These are phyloP conservation scores for Ganaspis brasiliensis DNA, from an alignment of 2,888 invertebrate genomes.

Conservation along the genomic window DNA sequence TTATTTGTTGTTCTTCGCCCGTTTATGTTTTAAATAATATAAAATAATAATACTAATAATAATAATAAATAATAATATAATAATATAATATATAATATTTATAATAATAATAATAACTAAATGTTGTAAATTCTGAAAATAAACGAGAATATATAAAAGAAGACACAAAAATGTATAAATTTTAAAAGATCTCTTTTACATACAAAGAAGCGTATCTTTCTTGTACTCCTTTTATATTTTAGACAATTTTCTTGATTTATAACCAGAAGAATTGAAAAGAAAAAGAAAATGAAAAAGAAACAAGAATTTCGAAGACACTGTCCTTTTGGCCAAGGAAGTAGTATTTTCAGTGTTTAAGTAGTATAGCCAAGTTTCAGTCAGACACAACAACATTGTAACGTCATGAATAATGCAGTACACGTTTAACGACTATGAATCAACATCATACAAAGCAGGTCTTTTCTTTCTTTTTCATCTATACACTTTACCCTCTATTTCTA, in stretches of 20 bases:
- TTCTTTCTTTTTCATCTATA: constrained; percentile 49
- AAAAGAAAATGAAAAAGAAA: neutral
- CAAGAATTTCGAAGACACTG: neutral
- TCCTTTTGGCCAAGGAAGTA: neutral
- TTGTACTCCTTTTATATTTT: neutral
- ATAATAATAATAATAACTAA: no score
- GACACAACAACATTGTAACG: neutral
- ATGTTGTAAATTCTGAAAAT: no score
- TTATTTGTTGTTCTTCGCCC: no score
- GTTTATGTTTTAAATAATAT: no score
- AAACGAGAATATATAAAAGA: no score
- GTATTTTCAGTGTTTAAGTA: constrained; percentile 25
- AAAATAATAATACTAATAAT: no score
- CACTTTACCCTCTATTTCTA: neutral
- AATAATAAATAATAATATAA: no score
- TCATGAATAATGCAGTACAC: constrained; percentile 68
- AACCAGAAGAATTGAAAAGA: neutral
- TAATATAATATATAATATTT: no score
- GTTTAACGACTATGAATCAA: constrained; percentile 68
- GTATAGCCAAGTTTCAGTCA: constrained; percentile 26
- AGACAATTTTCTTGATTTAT: neutral
- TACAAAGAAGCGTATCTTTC: neutral
- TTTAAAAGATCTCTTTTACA: neutral
- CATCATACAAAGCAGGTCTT: constrained; percentile 64
- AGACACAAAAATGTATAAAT: no score